These are phyloP conservation scores for Tenodera sinensis DNA, from an alignment of 2,888 invertebrate genomes.

Conservation along the genomic window DNA sequence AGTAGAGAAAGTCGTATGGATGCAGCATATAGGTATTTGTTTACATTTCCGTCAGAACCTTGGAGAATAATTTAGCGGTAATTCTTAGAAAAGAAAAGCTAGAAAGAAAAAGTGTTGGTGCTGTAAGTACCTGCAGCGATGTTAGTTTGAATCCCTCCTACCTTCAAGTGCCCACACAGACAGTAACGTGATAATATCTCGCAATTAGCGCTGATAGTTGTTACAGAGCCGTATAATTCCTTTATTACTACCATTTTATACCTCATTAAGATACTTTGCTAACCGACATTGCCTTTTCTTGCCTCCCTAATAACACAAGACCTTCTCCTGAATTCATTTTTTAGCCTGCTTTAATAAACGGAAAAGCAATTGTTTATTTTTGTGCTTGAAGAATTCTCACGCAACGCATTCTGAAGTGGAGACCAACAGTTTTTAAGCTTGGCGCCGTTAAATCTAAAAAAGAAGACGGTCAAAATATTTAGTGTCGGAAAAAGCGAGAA, in stretches of 20 bases:
- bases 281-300: neutral
- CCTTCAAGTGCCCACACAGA: neutral
- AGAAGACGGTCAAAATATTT: too few relatives aligned
- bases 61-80: too few relatives aligned
- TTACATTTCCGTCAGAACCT: too few relatives aligned
- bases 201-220: neutral
- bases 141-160: neutral
- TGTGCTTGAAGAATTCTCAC: too few relatives aligned
- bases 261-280: neutral
- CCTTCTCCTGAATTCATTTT: neutral
- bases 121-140: neutral
- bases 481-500: too few relatives aligned
- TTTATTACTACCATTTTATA: neutral
- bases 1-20: too few relatives aligned
- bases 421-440: too few relatives aligned
- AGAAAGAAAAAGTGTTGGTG: neutral
- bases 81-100: neutral
- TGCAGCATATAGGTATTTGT: too few relatives aligned
- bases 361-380: too few relatives aligned
- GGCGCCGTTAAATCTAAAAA: too few relatives aligned
- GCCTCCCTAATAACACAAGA: neutral
- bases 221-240: neutral
- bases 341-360: neutral
- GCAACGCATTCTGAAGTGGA: too few relatives aligned
- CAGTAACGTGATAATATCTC: neutral